These are phyloP conservation scores for Gymnobelideus leadbeateri DNA, from an alignment of 2,113 vertebrate species.

Conservation along the genomic window DNA sequence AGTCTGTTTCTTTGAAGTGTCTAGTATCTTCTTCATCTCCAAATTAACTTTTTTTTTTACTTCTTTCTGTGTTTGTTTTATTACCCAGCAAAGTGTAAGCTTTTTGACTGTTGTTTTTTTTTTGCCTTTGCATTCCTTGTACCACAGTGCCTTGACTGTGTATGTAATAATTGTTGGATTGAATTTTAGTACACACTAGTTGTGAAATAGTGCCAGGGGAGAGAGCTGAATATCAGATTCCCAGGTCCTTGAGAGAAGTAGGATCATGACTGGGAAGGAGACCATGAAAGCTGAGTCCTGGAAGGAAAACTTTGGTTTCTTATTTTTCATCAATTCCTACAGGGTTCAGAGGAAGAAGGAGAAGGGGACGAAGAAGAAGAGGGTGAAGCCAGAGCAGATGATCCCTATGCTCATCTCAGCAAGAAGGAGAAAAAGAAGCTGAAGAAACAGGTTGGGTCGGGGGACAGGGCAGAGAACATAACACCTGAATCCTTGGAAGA, in stretches of 20 bases:
- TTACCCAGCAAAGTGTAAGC: neutral
- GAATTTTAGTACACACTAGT: neutral
- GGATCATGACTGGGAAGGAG: neutral
- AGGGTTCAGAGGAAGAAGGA: slow-evolving; percentile 60
- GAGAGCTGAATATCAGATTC: neutral
- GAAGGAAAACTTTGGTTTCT: neutral
- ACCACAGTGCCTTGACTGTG: neutral
- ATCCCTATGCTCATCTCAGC: slow-evolving; percentile 90
- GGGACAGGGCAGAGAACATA: neutral
- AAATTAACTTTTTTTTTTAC: neutral
- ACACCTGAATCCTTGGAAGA: neutral
- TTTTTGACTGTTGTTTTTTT: neutral
- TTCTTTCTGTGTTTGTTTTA: neutral
- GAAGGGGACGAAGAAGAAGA: slow-evolving; percentile 68
- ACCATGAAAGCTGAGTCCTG: neutral
- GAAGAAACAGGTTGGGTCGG: slow-evolving; percentile 88
- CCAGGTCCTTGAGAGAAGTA: neutral
- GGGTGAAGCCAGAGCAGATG: slow-evolving; percentile 71
- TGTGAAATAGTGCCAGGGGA: neutral
- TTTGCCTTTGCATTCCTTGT: neutral
- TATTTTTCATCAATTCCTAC: neutral
- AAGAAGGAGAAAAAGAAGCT: slow-evolving; percentile 95
- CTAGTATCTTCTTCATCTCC: neutral
- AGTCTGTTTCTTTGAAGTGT: neutral
- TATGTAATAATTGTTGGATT: neutral